These are phyloP conservation scores for Glareola pratincola DNA, from an alignment of 2,113 vertebrate species.

Conservation along the genomic window DNA sequence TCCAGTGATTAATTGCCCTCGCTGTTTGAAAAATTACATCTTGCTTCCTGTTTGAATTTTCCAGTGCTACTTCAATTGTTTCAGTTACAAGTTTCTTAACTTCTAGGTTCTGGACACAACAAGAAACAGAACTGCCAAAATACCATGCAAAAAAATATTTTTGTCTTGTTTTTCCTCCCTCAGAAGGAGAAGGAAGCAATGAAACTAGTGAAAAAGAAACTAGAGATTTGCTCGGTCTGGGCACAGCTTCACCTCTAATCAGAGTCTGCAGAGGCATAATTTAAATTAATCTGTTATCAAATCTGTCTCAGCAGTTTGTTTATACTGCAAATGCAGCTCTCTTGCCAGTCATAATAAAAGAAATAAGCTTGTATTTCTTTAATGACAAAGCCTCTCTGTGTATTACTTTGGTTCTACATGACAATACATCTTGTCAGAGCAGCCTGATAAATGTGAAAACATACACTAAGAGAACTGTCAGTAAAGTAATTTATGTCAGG, in stretches of 20 bases:
- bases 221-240: neutral
- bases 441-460: slow-evolving; percentile 53
- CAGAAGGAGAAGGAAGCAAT: slow-evolving; percentile 24
- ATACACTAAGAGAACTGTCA: slow-evolving; percentile 47
- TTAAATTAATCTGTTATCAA: neutral
- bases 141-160: slow-evolving; percentile 13
- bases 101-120: slow-evolving; percentile 39
- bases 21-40: slow-evolving; percentile 8
- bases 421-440: slow-evolving; percentile 65
- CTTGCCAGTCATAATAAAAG: slow-evolving; percentile 70
- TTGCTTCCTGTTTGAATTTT: slow-evolving; percentile 56
- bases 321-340: slow-evolving; percentile 51
- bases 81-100: slow-evolving; percentile 32
- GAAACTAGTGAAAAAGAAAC: slow-evolving; percentile 6
- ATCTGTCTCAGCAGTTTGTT: neutral
- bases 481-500: slow-evolving; percentile 9
- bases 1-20: slow-evolving; percentile 20
- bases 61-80: slow-evolving; percentile 37
- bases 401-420: slow-evolving; percentile 68
- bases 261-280: neutral
- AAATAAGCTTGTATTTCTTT: slow-evolving; percentile 70
- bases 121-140: slow-evolving; percentile 59
- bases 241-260: neutral
- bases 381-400: slow-evolving; percentile 72
- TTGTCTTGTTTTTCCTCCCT: slow-evolving; percentile 13